These are phyloP conservation scores for Pristionchus mayeri DNA, from an alignment of 2,888 invertebrate species.

Conservation along the genomic window DNA sequence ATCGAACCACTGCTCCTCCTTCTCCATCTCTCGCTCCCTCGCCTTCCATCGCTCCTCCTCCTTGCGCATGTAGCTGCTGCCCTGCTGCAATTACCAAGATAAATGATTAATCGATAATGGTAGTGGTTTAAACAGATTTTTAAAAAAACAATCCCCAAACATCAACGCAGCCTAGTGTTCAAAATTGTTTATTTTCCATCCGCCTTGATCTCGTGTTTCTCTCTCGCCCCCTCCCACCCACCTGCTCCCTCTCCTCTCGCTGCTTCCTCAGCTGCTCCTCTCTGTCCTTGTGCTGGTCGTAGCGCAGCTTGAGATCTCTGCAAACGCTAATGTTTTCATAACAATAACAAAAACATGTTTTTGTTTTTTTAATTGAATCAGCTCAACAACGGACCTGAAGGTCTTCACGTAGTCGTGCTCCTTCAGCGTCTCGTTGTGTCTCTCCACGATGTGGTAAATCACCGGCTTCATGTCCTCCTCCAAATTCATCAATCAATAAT, in stretches of 20 bases:
- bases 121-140: too few relatives aligned
- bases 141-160: too few relatives aligned
- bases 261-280: conserved; percentile 58
- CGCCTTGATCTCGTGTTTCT: too few relatives aligned
- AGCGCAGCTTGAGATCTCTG: conserved; percentile 51
- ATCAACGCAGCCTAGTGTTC: too few relatives aligned
- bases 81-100: conserved; percentile 53
- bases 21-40: conserved; percentile 61
- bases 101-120: too few relatives aligned
- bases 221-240: conserved; percentile 52
- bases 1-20: conserved; percentile 74
- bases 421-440: conserved; percentile 93
- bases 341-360: neutral
- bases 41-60: conserved; percentile 53
- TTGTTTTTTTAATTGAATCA: too few relatives aligned
- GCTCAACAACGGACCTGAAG: conserved; percentile 80
- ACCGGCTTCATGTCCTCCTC: conserved; percentile 80
- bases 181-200: too few relatives aligned
- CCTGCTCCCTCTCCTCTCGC: conserved; percentile 52
- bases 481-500: conserved; percentile 49
- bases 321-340: neutral
- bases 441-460: conserved; percentile 91
- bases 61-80: conserved; percentile 33
- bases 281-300: conserved; percentile 63
- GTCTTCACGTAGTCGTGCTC: conserved; percentile 97